phyloP scores from a whole-genome alignment of 2,797 vertebrate species.

The Sphaeramia orbicularis region DNA sequence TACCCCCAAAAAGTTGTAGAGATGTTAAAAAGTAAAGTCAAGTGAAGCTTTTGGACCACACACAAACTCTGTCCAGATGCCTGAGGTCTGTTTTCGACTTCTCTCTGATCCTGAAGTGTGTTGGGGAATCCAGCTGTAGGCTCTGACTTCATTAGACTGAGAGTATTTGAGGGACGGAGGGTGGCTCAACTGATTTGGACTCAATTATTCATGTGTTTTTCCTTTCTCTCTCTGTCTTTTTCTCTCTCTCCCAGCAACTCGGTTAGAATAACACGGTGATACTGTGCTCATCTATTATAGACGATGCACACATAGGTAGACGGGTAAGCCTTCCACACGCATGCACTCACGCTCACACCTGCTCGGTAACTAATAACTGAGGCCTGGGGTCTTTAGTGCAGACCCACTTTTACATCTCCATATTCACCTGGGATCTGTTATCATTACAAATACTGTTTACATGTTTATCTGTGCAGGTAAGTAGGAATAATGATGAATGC shows the following conservation, averaged over 20 bases:
- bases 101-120: conserved; percentile 26
- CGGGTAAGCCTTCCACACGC: conserved; percentile 50
- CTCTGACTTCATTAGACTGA: conserved; percentile 69
- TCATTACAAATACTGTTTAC: too few relatives aligned
- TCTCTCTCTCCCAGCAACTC: conserved; percentile 60
- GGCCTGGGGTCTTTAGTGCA: not conserved
- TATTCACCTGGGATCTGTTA: too few relatives aligned
- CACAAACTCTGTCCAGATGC: conserved; percentile 10
- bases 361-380: conserved; percentile 38
- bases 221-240: conserved; percentile 62
- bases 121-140: conserved; percentile 49
- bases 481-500: not conserved
- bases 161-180: conserved; percentile 59
- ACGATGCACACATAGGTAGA: conserved; percentile 56
- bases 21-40: not conserved
- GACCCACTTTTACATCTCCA: too few relatives aligned
- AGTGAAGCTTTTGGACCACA: conserved; percentile 1
- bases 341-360: conserved; percentile 39
- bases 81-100: not conserved
- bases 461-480: not conserved
- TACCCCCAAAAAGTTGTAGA: conserved; percentile 15
- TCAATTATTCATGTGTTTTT: conserved; percentile 84
- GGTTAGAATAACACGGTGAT: conserved; percentile 79
- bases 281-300: conserved; percentile 83
- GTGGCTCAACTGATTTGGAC: conserved; percentile 84